phyloP scores from a whole-genome alignment of 2,888 invertebrate genomes.

The Limulus polyphemus region DNA sequence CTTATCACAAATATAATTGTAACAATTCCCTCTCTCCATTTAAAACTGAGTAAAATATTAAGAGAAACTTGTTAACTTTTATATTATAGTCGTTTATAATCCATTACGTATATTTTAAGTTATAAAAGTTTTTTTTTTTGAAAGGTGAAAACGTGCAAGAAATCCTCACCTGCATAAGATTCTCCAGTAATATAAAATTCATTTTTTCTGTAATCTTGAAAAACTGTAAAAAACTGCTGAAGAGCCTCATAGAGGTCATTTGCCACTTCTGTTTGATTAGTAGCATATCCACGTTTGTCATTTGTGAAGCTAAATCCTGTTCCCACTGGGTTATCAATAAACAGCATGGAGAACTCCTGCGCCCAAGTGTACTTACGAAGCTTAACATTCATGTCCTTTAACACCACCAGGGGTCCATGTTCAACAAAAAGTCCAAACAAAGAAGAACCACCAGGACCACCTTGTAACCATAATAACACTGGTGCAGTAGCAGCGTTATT shows the following conservation, averaged over 20 bases:
- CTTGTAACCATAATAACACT: slow-evolving; percentile 39
- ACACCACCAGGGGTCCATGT: slow-evolving; percentile 60
- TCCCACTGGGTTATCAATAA: slow-evolving; percentile 86
- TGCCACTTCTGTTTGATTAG: slow-evolving; percentile 64
- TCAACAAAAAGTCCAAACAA: slow-evolving; percentile 47
- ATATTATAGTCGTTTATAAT: background rate
- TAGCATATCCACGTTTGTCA: slow-evolving; percentile 59
- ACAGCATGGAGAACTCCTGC: slow-evolving; percentile 61
- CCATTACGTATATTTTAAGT: background rate
- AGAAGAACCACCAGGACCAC: slow-evolving; percentile 38
- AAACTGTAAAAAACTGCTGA: slow-evolving; percentile 68
- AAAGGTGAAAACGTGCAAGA: too few relatives aligned
- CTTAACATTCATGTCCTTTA: slow-evolving; percentile 40
- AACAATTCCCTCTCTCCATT: background rate
- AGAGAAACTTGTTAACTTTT: background rate
- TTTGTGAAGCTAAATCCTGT: slow-evolving; percentile 83
- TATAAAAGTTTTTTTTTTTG: background rate
- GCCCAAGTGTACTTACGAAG: slow-evolving; percentile 67
- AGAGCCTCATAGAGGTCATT: slow-evolving; percentile 61
- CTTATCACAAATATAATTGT: too few relatives aligned
- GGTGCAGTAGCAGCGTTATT: slow-evolving; percentile 31
- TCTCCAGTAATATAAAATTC: slow-evolving; percentile 81
- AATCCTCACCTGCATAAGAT: slow-evolving; percentile 59
- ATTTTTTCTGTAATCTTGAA: slow-evolving; percentile 56
- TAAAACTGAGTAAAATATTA: background rate